phyloP scores from a whole-genome alignment of 2,888 invertebrate genomes.

The Dendrolimus pini region DNA sequence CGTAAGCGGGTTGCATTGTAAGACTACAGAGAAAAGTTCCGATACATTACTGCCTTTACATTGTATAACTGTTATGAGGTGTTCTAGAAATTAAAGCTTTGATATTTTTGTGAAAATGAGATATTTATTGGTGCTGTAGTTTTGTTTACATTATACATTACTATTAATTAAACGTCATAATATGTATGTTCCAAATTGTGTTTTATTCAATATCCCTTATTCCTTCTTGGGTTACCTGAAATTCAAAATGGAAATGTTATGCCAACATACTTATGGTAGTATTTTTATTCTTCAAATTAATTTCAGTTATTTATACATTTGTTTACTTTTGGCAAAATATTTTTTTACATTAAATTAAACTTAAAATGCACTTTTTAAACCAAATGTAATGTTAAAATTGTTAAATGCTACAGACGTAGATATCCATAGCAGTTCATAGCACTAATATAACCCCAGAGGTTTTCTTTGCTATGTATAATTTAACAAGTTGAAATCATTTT shows the following conservation, averaged over 20 bases:
- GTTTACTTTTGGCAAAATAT: no score
- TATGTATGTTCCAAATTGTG: constrained; percentile 51
- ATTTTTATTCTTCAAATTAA: no score
- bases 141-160: constrained; percentile 69
- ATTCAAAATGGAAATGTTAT: constrained; percentile 14
- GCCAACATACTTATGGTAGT: no score
- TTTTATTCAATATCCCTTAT: constrained; percentile 60
- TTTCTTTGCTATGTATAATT: no score
- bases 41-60: constrained; percentile 60
- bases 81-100: constrained; percentile 57
- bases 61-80: constrained; percentile 58
- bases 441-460: no score
- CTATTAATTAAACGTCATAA: constrained; percentile 56
- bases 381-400: no score
- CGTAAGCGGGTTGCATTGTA: constrained; percentile 50
- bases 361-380: no score
- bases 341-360: no score
- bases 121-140: constrained; percentile 76
- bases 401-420: no score
- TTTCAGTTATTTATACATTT: no score
- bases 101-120: constrained; percentile 72
- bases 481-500: no score
- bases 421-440: no score
- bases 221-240: constrained; percentile 70
- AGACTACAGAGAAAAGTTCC: constrained; percentile 41